Base-by-base conservation (phyloP, 2,797 vertebrate genomes). In the Moxostoma hubbsi region DNA sequence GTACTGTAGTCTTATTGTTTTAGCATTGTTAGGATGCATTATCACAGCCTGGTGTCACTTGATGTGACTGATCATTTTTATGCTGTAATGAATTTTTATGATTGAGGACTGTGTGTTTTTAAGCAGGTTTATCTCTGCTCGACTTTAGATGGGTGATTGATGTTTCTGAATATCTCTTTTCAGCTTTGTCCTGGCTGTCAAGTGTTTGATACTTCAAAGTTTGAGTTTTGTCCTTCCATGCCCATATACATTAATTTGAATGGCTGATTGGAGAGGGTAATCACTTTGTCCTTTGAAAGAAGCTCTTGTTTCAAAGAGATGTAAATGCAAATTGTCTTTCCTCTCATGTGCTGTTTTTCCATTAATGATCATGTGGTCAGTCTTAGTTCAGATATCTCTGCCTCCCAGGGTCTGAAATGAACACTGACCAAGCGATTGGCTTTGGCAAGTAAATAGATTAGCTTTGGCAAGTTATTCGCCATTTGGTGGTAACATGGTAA, bases 251-350 rank as follows among this genome's bases (percentile, higher is more conserved):
- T 72, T 65, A 15, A 71, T 79, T 79, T 65, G 68, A 79, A 65
- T 79, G 61, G 68, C 50, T 70, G 70, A 65, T 58, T 70, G 76
- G 59, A 79, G 76, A 79, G 77, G 68, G 59, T 79, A 79, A 79
- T 79, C 68, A 51, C 55, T 69, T 50, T 58, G 58, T 59, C 67
- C 61, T 79, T 79, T 79, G 51, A 79, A 51, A 49, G 53, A 58
- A 72, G 68, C 68, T 36, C 77, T 65, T 79, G 59, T 72, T 79
- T 79, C 77, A 79, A 79, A 79, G 77, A 72, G 77, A 72, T 79
- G 77, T 79, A 79, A 79, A 79, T 79, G 77, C 59, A 13, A 79
- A 72, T 79, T 15, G 5, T 72, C 61, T 72, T 72, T 65, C 36
- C 77, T 72, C 68, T 79, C 68, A 72, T 79, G 59, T 79, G 62